Conservation (phyloP, 2,113 vertebrate genomes). For the Rhea pennata region DNA sequence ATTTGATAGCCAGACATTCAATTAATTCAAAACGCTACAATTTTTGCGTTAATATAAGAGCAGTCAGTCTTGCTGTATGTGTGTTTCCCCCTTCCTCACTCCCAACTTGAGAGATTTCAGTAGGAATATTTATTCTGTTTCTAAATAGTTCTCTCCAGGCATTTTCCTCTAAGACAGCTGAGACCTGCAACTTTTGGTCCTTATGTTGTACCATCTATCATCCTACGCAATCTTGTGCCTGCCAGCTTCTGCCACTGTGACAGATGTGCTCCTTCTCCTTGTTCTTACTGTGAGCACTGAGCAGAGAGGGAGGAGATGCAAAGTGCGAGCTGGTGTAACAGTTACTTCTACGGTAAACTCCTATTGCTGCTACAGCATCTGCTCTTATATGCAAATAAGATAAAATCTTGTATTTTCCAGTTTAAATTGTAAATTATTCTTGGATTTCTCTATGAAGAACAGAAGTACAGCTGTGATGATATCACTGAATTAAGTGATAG, state of each 20-base stretch:
- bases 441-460: accelerated
- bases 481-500: neutral
- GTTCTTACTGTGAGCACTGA: accelerated
- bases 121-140: neutral
- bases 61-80: accelerated
- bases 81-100: no score
- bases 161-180: neutral
- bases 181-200: neutral
- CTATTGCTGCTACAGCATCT: neutral
- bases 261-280: neutral
- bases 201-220: neutral
- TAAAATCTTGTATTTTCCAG: neutral
- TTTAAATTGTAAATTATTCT: neutral
- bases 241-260: neutral
- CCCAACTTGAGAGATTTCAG: neutral
- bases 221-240: neutral
- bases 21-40: neutral
- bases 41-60: neutral
- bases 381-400: neutral
- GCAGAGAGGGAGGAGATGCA: accelerated
- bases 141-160: neutral
- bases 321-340: accelerated
- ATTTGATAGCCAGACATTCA: neutral
- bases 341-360: no score
- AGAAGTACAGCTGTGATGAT: neutral